Evolutionary conservation across 2,113 vertebrate genomes (phyloP).

Genomic region (Chinchilla lanigera): DNA sequence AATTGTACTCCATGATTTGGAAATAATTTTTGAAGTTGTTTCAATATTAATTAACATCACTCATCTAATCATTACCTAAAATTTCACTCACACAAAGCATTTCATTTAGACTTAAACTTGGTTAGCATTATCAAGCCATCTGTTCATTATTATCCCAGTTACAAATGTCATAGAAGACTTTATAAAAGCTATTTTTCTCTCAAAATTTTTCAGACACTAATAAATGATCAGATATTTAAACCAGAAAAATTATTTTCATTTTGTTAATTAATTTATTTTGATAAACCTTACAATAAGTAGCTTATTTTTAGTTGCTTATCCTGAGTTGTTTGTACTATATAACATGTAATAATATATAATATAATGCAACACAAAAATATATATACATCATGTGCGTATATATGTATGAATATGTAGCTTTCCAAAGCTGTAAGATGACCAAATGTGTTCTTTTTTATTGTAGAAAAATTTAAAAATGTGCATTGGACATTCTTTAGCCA

Average conservation of each 20-base stretch:
- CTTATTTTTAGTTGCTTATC: neutral
- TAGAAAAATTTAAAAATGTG: neutral
- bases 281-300: neutral
- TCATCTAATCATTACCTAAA: constrained; percentile 1
- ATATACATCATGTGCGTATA: neutral
- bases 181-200: neutral
- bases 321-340: neutral
- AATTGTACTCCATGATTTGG: neutral
- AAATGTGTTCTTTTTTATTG: neutral
- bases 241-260: neutral
- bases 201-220: neutral
- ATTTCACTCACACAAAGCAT: neutral
- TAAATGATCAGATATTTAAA: neutral
- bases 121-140: constrained; percentile 33
- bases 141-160: neutral
- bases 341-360: neutral
- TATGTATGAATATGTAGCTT: neutral
- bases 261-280: neutral
- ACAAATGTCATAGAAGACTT: neutral
- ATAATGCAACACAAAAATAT: neutral
- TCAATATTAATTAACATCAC: neutral
- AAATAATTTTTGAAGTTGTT: neutral
- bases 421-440: neutral
- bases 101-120: neutral
- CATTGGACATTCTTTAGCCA: neutral